Evolutionary conservation across 2,113 vertebrate species (phyloP).

Genomic region (Hippocampus barbouri): DNA sequence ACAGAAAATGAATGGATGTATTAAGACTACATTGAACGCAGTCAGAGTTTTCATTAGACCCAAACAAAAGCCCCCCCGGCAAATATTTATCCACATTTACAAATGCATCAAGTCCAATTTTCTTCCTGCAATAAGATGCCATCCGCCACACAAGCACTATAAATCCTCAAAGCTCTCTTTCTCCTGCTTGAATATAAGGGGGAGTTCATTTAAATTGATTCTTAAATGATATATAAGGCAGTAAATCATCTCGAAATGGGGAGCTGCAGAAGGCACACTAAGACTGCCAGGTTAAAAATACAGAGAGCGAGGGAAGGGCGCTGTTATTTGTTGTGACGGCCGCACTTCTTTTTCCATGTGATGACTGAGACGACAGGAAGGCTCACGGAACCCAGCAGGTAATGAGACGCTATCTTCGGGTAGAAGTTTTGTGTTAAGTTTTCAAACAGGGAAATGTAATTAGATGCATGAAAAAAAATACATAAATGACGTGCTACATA

Average conservation of each 20-base stretch:
- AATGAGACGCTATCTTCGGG: slow-evolving; percentile 48
- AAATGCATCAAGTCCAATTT: slow-evolving; percentile 15
- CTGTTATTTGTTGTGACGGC: slow-evolving; percentile 59
- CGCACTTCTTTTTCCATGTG: slow-evolving; percentile 47
- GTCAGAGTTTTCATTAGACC: background rate
- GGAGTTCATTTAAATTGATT: slow-evolving; percentile 50
- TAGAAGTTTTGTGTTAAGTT: slow-evolving; percentile 54
- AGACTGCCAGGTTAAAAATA: slow-evolving; percentile 40
- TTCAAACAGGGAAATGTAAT: slow-evolving; percentile 42
- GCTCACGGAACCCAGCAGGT: slow-evolving; percentile 37
- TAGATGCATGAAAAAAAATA: slow-evolving; percentile 1
- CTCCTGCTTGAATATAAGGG: slow-evolving; percentile 40
- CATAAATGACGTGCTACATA: slow-evolving; percentile 1
- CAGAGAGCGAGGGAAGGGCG: background rate
- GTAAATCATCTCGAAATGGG: slow-evolving; percentile 40
- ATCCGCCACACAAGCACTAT: slow-evolving; percentile 18
- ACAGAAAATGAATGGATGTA: background rate
- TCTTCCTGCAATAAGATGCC: slow-evolving; percentile 27
- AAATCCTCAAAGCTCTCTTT: slow-evolving; percentile 29
- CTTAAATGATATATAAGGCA: slow-evolving; percentile 58
- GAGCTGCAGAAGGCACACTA: slow-evolving; percentile 24
- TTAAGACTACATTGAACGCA: slow-evolving; percentile 1
- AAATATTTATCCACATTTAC: slow-evolving; percentile 17
- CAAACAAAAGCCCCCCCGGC: slow-evolving; percentile 17
- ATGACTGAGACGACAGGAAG: slow-evolving; percentile 25